Conservation (phyloP, 1,140 invertebrate species). For the Drosophila suzukii region DNA sequence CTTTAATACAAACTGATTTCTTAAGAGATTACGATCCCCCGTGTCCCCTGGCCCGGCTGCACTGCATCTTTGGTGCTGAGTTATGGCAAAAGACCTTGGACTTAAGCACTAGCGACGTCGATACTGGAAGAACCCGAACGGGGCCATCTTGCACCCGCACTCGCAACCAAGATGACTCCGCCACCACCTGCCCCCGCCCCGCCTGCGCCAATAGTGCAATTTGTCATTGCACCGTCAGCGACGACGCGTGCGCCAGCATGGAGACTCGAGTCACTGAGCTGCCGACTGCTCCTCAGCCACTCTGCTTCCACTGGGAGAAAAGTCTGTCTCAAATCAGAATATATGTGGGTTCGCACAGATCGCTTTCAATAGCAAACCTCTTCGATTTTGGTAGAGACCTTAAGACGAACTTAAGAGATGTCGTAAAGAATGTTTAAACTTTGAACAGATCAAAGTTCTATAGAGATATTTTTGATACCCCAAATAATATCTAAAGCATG, state of each 20-base stretch:
- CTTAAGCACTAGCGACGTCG: slow-evolving; percentile 51
- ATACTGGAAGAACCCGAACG: slow-evolving; percentile 22
- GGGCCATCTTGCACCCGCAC: slow-evolving; percentile 60
- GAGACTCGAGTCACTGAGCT: slow-evolving; percentile 40
- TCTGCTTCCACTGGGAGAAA: slow-evolving; percentile 5
- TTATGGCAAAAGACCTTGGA: slow-evolving; percentile 80
- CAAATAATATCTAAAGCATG: too few relatives aligned
- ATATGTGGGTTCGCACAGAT: too few relatives aligned
- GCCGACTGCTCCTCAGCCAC: slow-evolving; percentile 12
- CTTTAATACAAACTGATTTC: not conserved
- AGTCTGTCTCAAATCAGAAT: not conserved
- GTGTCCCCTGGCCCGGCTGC: slow-evolving; percentile 5
- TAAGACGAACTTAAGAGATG: too few relatives aligned
- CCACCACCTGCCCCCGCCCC: not conserved
- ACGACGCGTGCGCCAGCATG: slow-evolving; percentile 71
- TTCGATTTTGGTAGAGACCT: too few relatives aligned
- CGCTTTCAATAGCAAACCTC: too few relatives aligned
- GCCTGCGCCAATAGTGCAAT: slow-evolving; percentile 49
- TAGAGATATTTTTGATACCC: too few relatives aligned
- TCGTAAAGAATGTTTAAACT: too few relatives aligned
- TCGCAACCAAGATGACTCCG: slow-evolving; percentile 12
- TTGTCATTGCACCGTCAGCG: slow-evolving; percentile 75
- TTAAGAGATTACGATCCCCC: not conserved
- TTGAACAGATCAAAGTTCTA: too few relatives aligned
- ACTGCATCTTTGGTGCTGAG: slow-evolving; percentile 63